Conservation (phyloP, 2,888 invertebrate genomes). For the Biston betularia region DNA sequence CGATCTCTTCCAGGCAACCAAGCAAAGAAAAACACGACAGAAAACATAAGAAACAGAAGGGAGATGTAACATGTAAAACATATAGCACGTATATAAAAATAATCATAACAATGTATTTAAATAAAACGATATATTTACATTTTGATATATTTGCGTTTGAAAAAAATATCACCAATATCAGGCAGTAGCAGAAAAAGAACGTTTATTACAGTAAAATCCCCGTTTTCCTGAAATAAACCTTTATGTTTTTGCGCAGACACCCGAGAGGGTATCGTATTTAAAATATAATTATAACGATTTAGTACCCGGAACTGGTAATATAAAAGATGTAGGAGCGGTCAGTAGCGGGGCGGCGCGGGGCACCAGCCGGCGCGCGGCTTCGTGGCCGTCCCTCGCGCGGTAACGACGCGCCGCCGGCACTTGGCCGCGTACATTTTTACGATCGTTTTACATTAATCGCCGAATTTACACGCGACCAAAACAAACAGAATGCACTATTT, state of each 20-base stretch:
- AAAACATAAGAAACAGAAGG: no score
- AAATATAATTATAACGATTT: conserved; percentile 4
- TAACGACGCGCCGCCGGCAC: neutral
- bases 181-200: neutral
- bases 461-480: conserved; percentile 11
- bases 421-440: conserved; percentile 14
- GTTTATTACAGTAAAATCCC: neutral
- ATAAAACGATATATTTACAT: no score
- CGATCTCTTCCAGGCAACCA: no score
- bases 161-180: no score
- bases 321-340: conserved; percentile 3
- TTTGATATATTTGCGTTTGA: no score
- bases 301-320: neutral
- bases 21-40: no score
- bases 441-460: conserved; percentile 11
- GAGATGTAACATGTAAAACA: no score
- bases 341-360: neutral
- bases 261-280: neutral
- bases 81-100: no score
- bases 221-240: neutral
- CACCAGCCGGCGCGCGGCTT: conserved; percentile 6
- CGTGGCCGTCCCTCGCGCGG: neutral
- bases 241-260: neutral
- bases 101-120: no score
- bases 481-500: conserved; percentile 9